Conservation (phyloP, 1,140 invertebrate species). For the Zaprionus kolodkinae region DNA sequence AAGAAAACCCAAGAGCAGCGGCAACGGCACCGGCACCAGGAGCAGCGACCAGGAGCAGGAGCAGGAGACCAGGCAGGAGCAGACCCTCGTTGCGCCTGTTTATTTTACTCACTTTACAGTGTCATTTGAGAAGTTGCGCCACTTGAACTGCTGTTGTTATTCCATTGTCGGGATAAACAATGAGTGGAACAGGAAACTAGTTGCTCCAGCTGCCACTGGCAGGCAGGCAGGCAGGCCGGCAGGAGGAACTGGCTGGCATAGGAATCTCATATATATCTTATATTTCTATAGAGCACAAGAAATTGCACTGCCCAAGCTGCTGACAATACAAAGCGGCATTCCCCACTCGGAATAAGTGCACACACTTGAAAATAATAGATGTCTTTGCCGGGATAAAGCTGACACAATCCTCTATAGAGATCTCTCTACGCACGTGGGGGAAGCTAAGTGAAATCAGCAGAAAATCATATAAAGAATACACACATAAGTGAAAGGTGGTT, state of each 20-base stretch:
- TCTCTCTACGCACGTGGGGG: neutral
- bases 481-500: neutral
- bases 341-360: neutral
- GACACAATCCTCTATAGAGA: neutral
- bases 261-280: neutral
- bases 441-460: neutral
- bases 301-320: neutral
- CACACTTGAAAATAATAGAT: conserved; percentile 7
- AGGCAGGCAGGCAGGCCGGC: neutral
- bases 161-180: conserved; percentile 28
- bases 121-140: conserved; percentile 41
- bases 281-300: conserved; percentile 12
- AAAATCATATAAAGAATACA: neutral
- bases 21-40: neutral
- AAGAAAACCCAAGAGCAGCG: conserved; percentile 7
- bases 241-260: neutral
- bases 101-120: conserved; percentile 41
- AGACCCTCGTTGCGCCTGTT: conserved; percentile 17
- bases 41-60: neutral
- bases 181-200: conserved; percentile 27
- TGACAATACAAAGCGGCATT: neutral
- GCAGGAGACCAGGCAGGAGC: neutral
- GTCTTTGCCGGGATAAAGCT: conserved; percentile 1
- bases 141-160: conserved; percentile 36
- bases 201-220: conserved; percentile 13